phyloP scores from a whole-genome alignment of 2,888 invertebrate species.

The Aspidiotus destructor region DNA sequence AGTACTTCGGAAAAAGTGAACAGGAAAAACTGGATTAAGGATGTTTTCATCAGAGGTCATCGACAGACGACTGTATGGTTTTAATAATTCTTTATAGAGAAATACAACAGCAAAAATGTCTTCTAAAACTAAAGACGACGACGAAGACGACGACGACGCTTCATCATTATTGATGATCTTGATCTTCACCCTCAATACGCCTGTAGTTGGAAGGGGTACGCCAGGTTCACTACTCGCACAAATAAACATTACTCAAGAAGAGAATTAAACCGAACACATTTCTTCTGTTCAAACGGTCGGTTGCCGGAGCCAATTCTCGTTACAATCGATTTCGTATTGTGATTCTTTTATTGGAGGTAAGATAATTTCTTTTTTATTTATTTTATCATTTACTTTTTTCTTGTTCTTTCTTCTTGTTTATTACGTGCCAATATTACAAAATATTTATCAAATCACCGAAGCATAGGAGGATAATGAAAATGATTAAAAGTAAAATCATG shows the following conservation, averaged over 20 bases:
- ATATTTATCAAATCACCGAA: too few species aligned
- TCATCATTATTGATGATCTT: conserved; percentile 22
- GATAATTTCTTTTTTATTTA: conserved; percentile 8
- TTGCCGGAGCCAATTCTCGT: conserved; percentile 11
- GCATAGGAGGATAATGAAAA: too few species aligned
- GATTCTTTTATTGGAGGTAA: conserved; percentile 9
- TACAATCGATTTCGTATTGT: neutral
- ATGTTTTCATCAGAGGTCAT: conserved; percentile 21
- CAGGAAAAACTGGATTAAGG: conserved; percentile 30
- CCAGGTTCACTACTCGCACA: conserved; percentile 21
- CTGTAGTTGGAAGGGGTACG: conserved; percentile 9
- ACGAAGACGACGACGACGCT: conserved; percentile 18
- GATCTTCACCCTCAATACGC: conserved; percentile 23
- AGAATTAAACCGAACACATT: conserved; percentile 9
- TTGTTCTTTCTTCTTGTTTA: neutral
- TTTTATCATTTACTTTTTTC: neutral
- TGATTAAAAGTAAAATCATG: too few species aligned
- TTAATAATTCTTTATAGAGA: too few species aligned
- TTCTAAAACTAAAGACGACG: conserved; percentile 16
- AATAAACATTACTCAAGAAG: conserved; percentile 17
- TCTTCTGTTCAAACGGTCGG: conserved; percentile 24
- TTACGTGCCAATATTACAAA: too few species aligned
- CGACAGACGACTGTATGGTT: conserved; percentile 6
- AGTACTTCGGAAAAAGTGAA: conserved; percentile 10
- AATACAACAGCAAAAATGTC: conserved; percentile 6